Evolutionary conservation across 2,797 vertebrate genomes (phyloP), one percentile per base, ranked within the genome.

Genomic region (Amazonetta brasiliensis): DNA sequence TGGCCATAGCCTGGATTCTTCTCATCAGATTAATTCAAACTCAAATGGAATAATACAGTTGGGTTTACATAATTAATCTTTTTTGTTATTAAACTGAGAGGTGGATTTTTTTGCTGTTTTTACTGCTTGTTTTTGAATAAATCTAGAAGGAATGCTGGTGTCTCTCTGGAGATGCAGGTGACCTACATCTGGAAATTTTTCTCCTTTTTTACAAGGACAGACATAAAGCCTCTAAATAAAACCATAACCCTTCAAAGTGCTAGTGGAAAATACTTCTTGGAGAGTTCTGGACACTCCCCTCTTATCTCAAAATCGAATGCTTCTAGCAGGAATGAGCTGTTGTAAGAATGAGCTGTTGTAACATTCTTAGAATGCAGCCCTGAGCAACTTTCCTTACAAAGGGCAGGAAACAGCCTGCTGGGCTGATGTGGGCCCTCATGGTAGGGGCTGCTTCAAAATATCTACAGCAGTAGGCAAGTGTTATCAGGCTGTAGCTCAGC

Each of bases 221-320:
- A 5, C 13, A 5, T 23, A 4, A 71, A 64, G 6, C 33, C n/a
- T 71, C 31, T 6, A 1, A 58, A 19, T 17, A 14, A 68, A 43
- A 17, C 43, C 9, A 0, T 3, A 80, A 33, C 39, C 76, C 13
- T 25, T 7, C 48, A 8, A 11, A 83, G 80, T 4, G n/a, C 76
- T 85, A 35, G 26, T 1, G 5, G 44, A 33, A 89, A 87, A 39
- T 31, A 55, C 22, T 69, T 62, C 52, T 89, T 93, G 84, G 55
- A 41, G 48, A 74, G 54, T 31, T 85, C 39, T 71, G 87, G 72
- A 37, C 82, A 33, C 78, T 91, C 91, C 85, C 41, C 5, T 91
- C 82, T 94, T 96, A 88, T 88, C 94, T 94, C 50, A 56, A n/a
- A 23, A 72, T 55, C 83, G 33, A 85, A 86, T 88, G 68, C 54